Evolutionary conservation across 2,888 invertebrate genomes (phyloP).

Genomic region (Eupithecia exiguata): DNA sequence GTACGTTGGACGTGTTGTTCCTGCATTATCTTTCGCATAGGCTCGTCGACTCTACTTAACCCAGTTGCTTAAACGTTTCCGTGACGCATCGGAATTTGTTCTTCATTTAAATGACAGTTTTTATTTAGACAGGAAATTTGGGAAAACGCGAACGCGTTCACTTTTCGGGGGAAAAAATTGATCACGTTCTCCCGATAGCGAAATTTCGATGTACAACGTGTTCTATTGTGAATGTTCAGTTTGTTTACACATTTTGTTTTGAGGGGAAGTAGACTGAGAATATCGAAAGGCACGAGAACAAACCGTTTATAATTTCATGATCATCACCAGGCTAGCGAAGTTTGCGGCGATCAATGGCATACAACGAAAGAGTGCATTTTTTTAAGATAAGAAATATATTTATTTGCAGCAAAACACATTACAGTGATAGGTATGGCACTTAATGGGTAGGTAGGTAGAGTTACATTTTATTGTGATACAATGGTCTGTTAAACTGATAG

Average conservation of each 20-base stretch:
- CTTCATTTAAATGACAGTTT: constrained; percentile 68
- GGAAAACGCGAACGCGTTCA: constrained; percentile 51
- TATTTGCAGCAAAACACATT: no score
- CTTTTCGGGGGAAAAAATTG: constrained; percentile 15
- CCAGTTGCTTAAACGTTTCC: constrained; percentile 64
- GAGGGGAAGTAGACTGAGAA: neutral
- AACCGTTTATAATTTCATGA: neutral
- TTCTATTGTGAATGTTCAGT: constrained; percentile 3
- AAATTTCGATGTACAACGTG: constrained; percentile 15
- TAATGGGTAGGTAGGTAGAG: no score
- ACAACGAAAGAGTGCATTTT: neutral
- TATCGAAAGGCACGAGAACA: neutral
- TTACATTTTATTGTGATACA: no score
- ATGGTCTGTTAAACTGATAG: no score
- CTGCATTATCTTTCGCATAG: constrained; percentile 60
- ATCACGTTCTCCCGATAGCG: constrained; percentile 8
- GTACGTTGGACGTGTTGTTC: constrained; percentile 48
- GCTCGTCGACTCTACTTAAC: constrained; percentile 66
- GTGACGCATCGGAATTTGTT: constrained; percentile 73
- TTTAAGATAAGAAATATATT: no score
- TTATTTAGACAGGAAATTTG: constrained; percentile 59
- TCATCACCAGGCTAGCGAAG: neutral
- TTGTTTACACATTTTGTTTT: constrained; percentile 11
- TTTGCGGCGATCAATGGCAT: neutral
- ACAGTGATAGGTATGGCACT: no score